Base-by-base conservation (phyloP, 2,797 vertebrate genomes). In the Cryptoblepharus egeriae region DNA sequence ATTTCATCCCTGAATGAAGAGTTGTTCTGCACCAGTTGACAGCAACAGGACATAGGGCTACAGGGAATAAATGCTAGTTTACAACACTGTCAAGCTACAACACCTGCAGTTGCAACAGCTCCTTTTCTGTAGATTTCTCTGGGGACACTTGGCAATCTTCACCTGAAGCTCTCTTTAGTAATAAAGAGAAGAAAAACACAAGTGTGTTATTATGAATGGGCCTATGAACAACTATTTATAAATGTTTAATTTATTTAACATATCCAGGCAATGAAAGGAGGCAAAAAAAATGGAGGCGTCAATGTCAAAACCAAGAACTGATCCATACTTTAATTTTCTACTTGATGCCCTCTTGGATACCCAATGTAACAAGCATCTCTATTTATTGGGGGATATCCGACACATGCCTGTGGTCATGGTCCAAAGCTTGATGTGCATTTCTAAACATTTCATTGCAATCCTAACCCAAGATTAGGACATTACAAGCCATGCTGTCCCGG, bases 1-100 rank as follows among this genome's bases (percentile, higher is more conserved):
- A 89, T 90, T 90, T 84, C 85, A 83, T 22, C 87, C 58, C 83
- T 81, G 77, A 84, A 77, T 84, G 80, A 45, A 32, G 18, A 83
- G 68, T 30, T 75, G 57, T 80, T 58, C 12, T 32, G 70, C 32
- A 0, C 42, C 22, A 63, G 60, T 20, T 79, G 79, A 20, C 71
- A 77, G 58, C 80, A 71, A 30, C 22, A 68, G 35, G 2, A 22
- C 42, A 70, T 28, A 24, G 0, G 0, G 0, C 70, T 0, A 2
- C 42, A 30, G 77, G 57, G 81, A 82, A 78, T 35, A 0, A 1
- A 42, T 78, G 81, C 79, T 71, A 74, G 84, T 71, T 52, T 55
- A 28, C 49, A 88, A 70, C n/a, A 11, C 77, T 32, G 60, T 4
- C 55, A 67, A 13, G 16, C 3, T 24, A 28, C 82, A 87, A 18